Evolutionary conservation across 2,797 vertebrate species (phyloP), one percentile per base, ranked within the genome.

Genomic region (Peromyscus nudipes): DNA sequence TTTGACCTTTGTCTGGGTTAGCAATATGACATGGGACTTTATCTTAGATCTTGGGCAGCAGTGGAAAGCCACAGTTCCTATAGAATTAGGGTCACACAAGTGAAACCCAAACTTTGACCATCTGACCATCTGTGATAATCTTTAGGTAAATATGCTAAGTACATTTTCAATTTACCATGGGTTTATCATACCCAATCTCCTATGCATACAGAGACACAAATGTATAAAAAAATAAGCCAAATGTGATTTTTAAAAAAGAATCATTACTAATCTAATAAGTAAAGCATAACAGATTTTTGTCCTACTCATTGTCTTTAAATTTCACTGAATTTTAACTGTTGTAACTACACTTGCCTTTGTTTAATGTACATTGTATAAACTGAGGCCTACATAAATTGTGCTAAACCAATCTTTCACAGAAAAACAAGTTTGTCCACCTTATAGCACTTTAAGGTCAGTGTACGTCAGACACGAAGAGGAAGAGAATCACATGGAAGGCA

Each of bases 261-360:
- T 17, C 4, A 29, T 52, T 84, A 43, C 40, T 75, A 80, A 80
- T 49, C 43, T 94, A 96, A 81, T 62, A 83, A 97, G 71, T 69
- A n/a, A 87, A 94, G 93, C 67, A 19, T 49, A 73, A 86, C 25
- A 85, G 23, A 43, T 17, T 92, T 79, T 89, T 94, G 37, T 89
- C 77, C 69, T 89, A 49, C 9, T 81, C 17, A 71, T 55, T 37
- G 71, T 67, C 57, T 77, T 81, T 69, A 9, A 67, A 89, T 92
- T 90, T 95, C 29, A 88, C n/a, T 85, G 71, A 65, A 52, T 43
- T 65, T 92, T 96, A 84, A 84, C 37, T 88, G 16, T 62, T 31
- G 55, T 23, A 77, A 83, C 40, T 69, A 65, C 11, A 95, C 13
- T 52, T 73, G 34, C 73, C 76, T 95, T 88, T 64, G 55, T 77